Conservation (phyloP, 2,888 invertebrate species). For the Pollenia amentaria region DNA sequence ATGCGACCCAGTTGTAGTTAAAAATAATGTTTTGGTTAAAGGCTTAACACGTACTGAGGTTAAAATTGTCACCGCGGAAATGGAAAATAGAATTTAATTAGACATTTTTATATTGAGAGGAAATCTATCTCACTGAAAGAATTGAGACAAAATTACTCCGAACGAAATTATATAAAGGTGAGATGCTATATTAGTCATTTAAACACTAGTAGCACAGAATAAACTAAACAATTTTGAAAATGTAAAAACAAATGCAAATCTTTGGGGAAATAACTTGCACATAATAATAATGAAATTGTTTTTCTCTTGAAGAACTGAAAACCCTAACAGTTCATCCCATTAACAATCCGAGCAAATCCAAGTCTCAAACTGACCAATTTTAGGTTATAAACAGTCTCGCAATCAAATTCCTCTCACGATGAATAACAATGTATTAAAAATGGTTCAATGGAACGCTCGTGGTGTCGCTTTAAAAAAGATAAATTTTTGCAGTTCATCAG, state of each 20-base stretch:
- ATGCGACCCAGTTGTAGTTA: too few species aligned
- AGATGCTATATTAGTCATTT: background rate
- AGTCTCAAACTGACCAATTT: too few species aligned
- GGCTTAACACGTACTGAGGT: background rate
- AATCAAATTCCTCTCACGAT: background rate
- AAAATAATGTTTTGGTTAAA: background rate
- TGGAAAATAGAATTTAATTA: too few species aligned
- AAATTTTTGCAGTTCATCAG: background rate
- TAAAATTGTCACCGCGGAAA: too few species aligned
- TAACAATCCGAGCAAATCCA: background rate
- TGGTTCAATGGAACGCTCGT: background rate
- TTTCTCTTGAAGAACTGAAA: constrained; percentile 14
- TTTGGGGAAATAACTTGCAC: too few species aligned
- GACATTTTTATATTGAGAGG: too few species aligned
- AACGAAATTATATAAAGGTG: background rate
- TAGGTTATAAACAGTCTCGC: background rate
- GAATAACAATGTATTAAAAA: background rate
- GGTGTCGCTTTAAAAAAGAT: background rate
- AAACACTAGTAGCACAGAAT: background rate
- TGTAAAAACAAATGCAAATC: background rate
- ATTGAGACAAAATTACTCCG: background rate
- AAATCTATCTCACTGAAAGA: background rate
- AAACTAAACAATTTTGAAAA: background rate
- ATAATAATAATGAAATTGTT: background rate
- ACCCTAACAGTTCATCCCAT: too few species aligned